These are phyloP conservation scores for Bugulina stolonifera DNA, from an alignment of 2,888 invertebrate genomes.

Conservation along the genomic window DNA sequence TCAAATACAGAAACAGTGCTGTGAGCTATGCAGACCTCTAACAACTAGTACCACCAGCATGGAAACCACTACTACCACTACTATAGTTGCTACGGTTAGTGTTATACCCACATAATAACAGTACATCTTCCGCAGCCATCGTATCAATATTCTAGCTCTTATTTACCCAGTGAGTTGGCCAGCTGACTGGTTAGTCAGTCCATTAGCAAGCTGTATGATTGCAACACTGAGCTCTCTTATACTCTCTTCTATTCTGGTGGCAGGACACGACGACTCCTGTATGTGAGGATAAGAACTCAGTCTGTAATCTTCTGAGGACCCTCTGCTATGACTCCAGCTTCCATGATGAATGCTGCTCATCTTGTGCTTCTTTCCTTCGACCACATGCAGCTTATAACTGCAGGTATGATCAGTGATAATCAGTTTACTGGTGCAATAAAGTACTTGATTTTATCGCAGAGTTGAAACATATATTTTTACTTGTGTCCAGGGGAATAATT, in stretches of 20 bases:
- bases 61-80: not conserved
- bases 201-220: too few species aligned
- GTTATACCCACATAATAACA: not conserved
- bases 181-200: too few species aligned
- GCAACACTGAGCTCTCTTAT: too few species aligned
- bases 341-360: not conserved
- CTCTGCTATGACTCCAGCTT: not conserved
- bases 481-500: too few species aligned
- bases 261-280: not conserved
- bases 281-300: not conserved
- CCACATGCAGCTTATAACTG: constrained; percentile 6
- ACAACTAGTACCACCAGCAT: not conserved
- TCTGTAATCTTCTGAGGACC: not conserved
- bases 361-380: not conserved
- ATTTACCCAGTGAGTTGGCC: too few species aligned
- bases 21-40: not conserved
- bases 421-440: too few species aligned
- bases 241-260: too few species aligned
- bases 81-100: not conserved
- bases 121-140: too few species aligned
- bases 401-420: too few species aligned
- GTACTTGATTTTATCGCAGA: too few species aligned
- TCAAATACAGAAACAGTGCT: not conserved
- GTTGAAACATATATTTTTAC: too few species aligned
- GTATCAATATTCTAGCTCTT: too few species aligned